Base-by-base conservation (phyloP, 1,140 invertebrate genomes). In the Brachionus angularis region DNA sequence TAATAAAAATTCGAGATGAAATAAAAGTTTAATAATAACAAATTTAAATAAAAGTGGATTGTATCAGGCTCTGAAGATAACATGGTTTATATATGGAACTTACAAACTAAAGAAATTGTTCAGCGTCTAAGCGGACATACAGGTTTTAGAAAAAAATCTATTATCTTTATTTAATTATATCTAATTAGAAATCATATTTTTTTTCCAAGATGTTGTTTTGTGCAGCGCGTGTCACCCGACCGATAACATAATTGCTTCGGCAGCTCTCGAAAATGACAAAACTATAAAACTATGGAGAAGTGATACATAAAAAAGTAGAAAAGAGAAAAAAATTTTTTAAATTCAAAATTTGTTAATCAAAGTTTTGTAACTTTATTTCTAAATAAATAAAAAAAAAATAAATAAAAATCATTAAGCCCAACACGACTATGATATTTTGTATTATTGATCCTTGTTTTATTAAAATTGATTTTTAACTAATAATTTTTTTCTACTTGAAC, bases 51-150 rank as follows among this genome's bases (percentile, higher is more conserved):
- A 46, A 80, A 94, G 90, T 99, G 96, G 96, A 98, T 99, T 80
- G 95, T 98, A 46, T 96, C 93, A 55, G 96, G 96, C 14, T 98
- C 95, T n/a, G 96, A 99, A 84, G 96, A 99, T 80, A 94, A 96
- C 78, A 86, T 94, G 84, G 93, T 99, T 2, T 98, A 97, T 77
- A 96, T 99, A 76, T 99, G 96, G 96, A 98, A 98, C 85, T 84
- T 99, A 64, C 96, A 99, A 79, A 96, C 93, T 16, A 98, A 98
- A 83, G 95, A 98, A 84, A 91, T 98, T 73, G 96, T 98, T 50
- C 96, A 99, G 83, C 93, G 94, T 83, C 82, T 99, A 67, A 88
- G 90, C 77, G 95, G 95, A 2, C 95, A 98, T 79, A 94, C 92
- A 77, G 89, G 89, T 90, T n/a, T n/a, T n/a, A n/a, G n/a, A n/a